phyloP scores from a whole-genome alignment of 2,888 invertebrate species.

The Drosophila monieri region DNA sequence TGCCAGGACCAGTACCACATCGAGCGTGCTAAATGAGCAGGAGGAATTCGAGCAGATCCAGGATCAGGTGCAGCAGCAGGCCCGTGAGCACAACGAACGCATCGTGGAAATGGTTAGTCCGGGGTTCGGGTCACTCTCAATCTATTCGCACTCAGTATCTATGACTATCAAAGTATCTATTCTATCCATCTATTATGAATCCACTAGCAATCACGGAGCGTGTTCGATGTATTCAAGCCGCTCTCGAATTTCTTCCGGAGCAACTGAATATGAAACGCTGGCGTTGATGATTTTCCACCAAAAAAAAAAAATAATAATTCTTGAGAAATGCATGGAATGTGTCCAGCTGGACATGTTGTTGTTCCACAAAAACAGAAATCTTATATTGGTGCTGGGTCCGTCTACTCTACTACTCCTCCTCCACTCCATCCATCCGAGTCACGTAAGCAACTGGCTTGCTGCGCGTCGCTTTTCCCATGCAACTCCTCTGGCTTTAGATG shows the following conservation, averaged over 20 bases:
- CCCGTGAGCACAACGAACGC: constrained; percentile 82
- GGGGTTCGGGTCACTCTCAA: constrained; percentile 20
- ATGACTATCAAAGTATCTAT: constrained; percentile 24
- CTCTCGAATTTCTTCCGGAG: constrained; percentile 80
- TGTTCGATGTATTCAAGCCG: constrained; percentile 81
- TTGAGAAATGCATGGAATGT: constrained; percentile 56
- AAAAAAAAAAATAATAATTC: constrained; percentile 13
- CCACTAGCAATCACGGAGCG: constrained; percentile 76
- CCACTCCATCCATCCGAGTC: constrained; percentile 22
- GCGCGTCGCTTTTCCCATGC: constrained; percentile 21
- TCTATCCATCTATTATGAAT: constrained; percentile 23
- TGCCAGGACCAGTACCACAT: constrained; percentile 55
- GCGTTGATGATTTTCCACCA: constrained; percentile 23
- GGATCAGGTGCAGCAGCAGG: constrained; percentile 80
- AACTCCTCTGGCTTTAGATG: constrained; percentile 17
- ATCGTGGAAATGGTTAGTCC: constrained; percentile 84
- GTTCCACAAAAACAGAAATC: not conserved
- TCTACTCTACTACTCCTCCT: constrained; percentile 6
- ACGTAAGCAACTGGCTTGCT: constrained; percentile 61
- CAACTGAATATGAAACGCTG: constrained; percentile 56
- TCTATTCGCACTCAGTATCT: constrained; percentile 30
- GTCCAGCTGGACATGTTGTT: constrained; percentile 41
- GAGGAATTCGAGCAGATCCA: constrained; percentile 77
- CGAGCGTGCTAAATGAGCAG: constrained; percentile 63
- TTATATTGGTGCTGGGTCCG: constrained; percentile 48